Percentiles rank a stretch among this genome's conserved stretches.
phyloP scores from a whole-genome alignment of 2,113 vertebrate genomes.

The Microcebus griseorufus region DNA sequence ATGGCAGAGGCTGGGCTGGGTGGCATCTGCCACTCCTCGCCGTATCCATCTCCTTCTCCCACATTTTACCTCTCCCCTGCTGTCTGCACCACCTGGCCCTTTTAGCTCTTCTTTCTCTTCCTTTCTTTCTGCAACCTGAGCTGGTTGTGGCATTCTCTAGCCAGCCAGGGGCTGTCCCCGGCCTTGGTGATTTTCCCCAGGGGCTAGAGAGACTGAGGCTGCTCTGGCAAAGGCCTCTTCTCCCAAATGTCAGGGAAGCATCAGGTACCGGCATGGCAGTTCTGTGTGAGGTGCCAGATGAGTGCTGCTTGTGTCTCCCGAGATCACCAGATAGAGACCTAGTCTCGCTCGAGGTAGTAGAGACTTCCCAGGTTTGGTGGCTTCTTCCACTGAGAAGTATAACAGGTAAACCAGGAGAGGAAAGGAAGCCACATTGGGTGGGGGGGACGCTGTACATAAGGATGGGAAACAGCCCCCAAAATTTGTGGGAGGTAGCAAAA shows the following conservation, averaged over 20 bases:
- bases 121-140: background rate
- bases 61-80: background rate
- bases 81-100: background rate
- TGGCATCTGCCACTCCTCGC: fast-evolving
- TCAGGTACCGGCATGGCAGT: background rate
- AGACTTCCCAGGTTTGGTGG: too few species aligned
- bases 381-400: background rate
- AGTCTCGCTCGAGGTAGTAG: background rate
- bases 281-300: background rate
- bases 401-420: background rate
- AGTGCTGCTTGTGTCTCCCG: background rate
- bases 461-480: fast-evolving
- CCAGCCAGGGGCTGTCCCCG: background rate
- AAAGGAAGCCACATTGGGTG: background rate
- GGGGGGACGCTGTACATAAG: too few species aligned
- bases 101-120: background rate
- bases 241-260: background rate
- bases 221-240: background rate
- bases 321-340: background rate
- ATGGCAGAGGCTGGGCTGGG: background rate
- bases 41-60: fast-evolving
- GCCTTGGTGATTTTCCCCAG: background rate
- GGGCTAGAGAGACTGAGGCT: background rate
- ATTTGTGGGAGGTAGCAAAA: background rate
- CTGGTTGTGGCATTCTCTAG: background rate